Base-by-base conservation (phyloP, 2,113 vertebrate species). In the Dermatemys mawii region DNA sequence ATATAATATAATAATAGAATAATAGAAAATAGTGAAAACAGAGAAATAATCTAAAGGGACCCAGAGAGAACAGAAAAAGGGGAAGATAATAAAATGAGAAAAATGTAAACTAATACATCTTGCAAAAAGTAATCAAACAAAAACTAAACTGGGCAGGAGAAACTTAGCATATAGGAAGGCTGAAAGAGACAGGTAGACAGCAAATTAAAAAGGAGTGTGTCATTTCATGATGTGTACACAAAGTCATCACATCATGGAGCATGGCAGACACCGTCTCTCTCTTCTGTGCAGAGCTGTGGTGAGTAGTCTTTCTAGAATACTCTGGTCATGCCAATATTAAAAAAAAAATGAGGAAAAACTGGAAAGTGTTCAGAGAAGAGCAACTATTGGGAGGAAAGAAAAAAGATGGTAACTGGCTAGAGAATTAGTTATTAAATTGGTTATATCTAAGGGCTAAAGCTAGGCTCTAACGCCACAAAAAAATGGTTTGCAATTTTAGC, bases 371-470 rank as follows among this genome's bases (percentile, higher is more conserved):
- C n/a, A 60, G 82, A 0, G 4, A 32, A 35, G 9, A 70, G n/a
- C 63, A 93, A 63, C 83, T 41, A 84, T 48, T 4, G 83, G 60
- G 2, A 90, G 17, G 10, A 75, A 53, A 84, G 88, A 48, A 91
- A n/a, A 76, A 88, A 90, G 90, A 54, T 2, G 27, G 86, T 78
- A 88, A 78, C 50, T 83, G 50, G 54, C 70, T 2, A 83, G 49
- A 13, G 60, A 22, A 78, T 17, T 73, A 80, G 6, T 88, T 76
- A 91, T 92, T 10, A 38, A 93, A 78, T 49, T n/a, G n/a, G n/a
- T 14, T n/a, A 67, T n/a, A 70, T 35, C n/a, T 70, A 67, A n/a
- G 29, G 63, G 63, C 63, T n/a, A 70, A 19, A 21, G 38, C 63
- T 29, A 57, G 10, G 26, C 54, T 26, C 26, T 32, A 57, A 57